A percentile compares a stretch with the other conserved stretches of the same genome.
These are phyloP conservation scores for Machimus rusticus DNA, from an alignment of 2,888 invertebrate genomes.

Conservation along the genomic window DNA sequence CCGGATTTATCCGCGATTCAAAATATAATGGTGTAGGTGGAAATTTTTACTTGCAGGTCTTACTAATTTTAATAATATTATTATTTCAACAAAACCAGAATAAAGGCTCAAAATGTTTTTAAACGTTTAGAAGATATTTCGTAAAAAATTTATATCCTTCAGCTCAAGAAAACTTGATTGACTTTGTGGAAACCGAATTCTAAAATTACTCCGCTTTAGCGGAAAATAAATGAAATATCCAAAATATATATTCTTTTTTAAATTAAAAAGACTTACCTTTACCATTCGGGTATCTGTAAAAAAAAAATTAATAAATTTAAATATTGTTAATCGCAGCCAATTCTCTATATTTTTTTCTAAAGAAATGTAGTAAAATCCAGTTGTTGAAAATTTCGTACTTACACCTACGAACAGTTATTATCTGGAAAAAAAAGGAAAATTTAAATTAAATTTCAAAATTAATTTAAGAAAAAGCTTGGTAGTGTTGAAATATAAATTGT, in stretches of 20 bases:
- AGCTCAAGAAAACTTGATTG: neutral
- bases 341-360: no score
- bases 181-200: neutral
- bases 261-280: no score
- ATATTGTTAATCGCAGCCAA: no score
- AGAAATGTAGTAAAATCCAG: no score
- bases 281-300: neutral
- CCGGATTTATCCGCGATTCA: slow-evolving; percentile 68
- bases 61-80: neutral
- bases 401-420: no score
- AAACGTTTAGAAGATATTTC: neutral
- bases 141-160: neutral
- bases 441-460: neutral
- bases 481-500: no score
- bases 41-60: slow-evolving; percentile 77
- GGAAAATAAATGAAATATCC: neutral
- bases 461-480: neutral
- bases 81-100: neutral
- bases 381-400: no score
- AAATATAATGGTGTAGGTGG: slow-evolving; percentile 69
- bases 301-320: neutral
- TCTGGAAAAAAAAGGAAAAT: no score
- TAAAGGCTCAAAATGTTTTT: neutral
- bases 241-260: no score
- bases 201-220: no score